These are phyloP conservation scores for Tipula confusa DNA, from an alignment of 2,888 invertebrate genomes.

Conservation along the genomic window DNA sequence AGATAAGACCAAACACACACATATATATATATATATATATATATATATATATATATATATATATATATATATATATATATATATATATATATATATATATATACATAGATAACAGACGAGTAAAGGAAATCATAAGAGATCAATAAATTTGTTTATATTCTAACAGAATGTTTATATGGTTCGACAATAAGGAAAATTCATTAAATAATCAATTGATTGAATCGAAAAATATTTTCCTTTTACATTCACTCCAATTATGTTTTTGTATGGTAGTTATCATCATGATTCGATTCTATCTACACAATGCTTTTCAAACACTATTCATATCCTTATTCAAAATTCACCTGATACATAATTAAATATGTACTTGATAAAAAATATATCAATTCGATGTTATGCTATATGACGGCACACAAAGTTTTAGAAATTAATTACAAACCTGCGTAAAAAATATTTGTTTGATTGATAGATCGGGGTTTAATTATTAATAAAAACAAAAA, in stretches of 20 bases:
- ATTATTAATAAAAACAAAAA: neutral
- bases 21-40: no score
- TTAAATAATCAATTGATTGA: neutral
- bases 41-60: no score
- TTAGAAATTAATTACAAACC: neutral
- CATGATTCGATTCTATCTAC: neutral
- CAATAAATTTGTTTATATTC: neutral
- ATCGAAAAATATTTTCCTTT: neutral
- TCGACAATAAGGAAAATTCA: neutral
- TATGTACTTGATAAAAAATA: neutral
- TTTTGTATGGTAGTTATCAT: neutral
- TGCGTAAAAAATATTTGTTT: neutral
- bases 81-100: no score
- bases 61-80: no score
- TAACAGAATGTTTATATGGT: neutral
- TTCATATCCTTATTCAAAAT: neutral
- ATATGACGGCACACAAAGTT: neutral
- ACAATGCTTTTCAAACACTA: neutral
- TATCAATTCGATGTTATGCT: neutral
- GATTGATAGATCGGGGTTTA: neutral
- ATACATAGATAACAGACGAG: no score
- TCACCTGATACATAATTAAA: neutral
- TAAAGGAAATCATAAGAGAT: neutral
- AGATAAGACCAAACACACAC: neutral
- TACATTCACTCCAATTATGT: neutral